These are phyloP conservation scores for Charina bottae DNA, from an alignment of 2,113 vertebrate species.

Conservation along the genomic window DNA sequence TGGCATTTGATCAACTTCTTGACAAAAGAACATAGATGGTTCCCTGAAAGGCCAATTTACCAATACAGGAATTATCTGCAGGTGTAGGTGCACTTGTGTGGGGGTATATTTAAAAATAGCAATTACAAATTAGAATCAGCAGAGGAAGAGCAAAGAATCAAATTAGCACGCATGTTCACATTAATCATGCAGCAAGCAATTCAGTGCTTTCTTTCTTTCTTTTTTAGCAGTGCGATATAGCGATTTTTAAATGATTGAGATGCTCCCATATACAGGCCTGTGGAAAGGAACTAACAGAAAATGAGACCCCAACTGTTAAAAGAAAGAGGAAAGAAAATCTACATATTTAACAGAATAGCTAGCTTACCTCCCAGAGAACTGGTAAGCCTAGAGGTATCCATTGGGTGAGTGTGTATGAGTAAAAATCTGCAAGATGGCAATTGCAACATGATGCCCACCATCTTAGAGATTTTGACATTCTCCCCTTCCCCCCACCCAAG, in stretches of 20 bases:
- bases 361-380: neutral
- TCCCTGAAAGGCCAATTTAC: neutral
- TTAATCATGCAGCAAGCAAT: neutral
- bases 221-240: neutral
- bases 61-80: neutral
- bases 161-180: neutral
- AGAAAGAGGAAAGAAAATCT: neutral
- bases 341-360: neutral
- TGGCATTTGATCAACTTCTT: neutral
- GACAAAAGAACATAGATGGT: neutral
- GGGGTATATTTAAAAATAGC: neutral
- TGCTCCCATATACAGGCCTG: neutral
- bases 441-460: neutral
- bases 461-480: neutral
- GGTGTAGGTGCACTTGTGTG: neutral
- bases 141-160: neutral
- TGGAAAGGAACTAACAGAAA: neutral
- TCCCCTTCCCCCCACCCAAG: neutral
- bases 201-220: neutral
- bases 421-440: neutral
- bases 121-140: neutral
- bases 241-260: neutral
- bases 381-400: neutral
- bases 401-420: neutral
- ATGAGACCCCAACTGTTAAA: neutral